Evolutionary conservation across 2,888 invertebrate species (phyloP).

Genomic region (Philonicus albiceps): DNA sequence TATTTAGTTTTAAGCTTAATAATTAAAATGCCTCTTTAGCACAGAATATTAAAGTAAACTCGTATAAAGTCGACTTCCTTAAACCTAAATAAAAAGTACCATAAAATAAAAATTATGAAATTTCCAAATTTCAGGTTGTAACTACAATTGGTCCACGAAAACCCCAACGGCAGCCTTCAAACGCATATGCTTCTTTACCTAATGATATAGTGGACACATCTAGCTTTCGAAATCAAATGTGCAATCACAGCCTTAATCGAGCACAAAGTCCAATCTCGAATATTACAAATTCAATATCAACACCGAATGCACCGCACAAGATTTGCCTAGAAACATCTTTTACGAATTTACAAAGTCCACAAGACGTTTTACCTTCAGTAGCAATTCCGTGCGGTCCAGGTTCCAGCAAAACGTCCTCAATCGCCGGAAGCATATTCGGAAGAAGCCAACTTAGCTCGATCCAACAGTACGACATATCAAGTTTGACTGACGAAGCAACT

Average conservation of each 20-base stretch:
- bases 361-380: constrained; percentile 51
- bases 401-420: constrained; percentile 60
- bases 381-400: constrained; percentile 51
- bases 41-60: neutral
- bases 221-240: constrained; percentile 49
- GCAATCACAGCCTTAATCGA: constrained; percentile 51
- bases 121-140: constrained; percentile 69
- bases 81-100: neutral
- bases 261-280: constrained; percentile 66
- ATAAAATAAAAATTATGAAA: neutral
- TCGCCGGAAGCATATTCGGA: constrained; percentile 61
- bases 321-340: constrained; percentile 79
- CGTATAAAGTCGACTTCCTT: neutral
- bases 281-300: constrained; percentile 60
- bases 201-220: constrained; percentile 56
- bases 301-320: constrained; percentile 66
- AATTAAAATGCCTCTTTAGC: no score
- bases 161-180: constrained; percentile 70
- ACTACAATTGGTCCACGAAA: constrained; percentile 81
- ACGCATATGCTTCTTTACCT: constrained; percentile 62
- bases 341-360: constrained; percentile 71
- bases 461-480: constrained; percentile 63
- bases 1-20: no score
- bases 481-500: constrained; percentile 58
- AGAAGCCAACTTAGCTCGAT: constrained; percentile 63